Evolutionary conservation across 2,888 invertebrate genomes (phyloP).

Genomic region (Hololepta plana): DNA sequence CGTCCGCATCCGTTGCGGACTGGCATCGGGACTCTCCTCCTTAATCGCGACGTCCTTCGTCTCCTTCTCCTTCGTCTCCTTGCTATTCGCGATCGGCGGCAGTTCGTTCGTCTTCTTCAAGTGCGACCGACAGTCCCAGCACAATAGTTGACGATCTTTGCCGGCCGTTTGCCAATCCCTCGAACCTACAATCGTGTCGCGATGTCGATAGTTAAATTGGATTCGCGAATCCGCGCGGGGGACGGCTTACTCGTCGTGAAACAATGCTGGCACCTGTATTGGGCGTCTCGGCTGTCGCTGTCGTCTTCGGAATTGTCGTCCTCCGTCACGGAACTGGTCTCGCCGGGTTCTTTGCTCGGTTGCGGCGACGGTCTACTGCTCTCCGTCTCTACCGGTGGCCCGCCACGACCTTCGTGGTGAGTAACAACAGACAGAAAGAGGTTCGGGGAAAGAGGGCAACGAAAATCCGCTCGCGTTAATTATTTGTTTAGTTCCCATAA

Average conservation of each 20-base stretch:
- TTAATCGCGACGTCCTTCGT: conserved; percentile 7
- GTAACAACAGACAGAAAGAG: not conserved
- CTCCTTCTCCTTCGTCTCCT: conserved; percentile 6
- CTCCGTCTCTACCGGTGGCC: conserved; percentile 24
- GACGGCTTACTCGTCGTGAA: conserved; percentile 48
- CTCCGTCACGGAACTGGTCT: conserved; percentile 66
- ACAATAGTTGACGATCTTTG: conserved; percentile 48
- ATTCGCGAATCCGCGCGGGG: no score
- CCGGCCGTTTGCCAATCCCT: conserved; percentile 57
- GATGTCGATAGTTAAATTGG: conserved; percentile 2
- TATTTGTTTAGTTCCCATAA: conserved; percentile 8
- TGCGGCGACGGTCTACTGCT: conserved; percentile 41
- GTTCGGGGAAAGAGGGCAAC: conserved; percentile 7
- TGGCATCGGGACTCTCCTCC: conserved; percentile 49
- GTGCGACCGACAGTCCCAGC: conserved; percentile 57
- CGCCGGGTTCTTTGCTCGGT: conserved; percentile 43
- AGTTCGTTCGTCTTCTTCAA: conserved; percentile 64
- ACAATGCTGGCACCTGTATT: conserved; percentile 55
- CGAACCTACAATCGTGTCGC: conserved; percentile 31
- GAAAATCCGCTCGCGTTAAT: no score
- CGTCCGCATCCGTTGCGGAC: conserved; percentile 79
- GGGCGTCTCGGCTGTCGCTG: conserved; percentile 81
- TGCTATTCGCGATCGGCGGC: conserved; percentile 27
- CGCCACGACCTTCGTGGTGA: conserved; percentile 15
- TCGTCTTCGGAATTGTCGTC: conserved; percentile 88